These are phyloP conservation scores for Epinotia brunnichana DNA, from an alignment of 2,888 invertebrate species.

Conservation along the genomic window DNA sequence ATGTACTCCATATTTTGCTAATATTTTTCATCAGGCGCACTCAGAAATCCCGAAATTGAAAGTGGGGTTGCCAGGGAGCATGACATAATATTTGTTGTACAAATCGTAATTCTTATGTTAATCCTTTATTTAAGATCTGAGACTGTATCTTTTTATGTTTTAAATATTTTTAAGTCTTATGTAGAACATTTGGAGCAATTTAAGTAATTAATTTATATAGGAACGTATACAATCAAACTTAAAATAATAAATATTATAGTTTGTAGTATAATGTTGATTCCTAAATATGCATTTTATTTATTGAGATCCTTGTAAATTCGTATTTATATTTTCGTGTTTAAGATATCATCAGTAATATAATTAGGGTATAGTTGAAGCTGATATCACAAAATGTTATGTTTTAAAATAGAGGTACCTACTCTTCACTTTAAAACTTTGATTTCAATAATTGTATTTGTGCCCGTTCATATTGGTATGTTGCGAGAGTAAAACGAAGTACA, in stretches of 20 bases:
- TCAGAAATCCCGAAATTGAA: no score
- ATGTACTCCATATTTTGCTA: no score
- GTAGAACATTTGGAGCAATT: not conserved
- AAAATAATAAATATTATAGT: constrained; percentile 46
- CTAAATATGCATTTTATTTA: constrained; percentile 66
- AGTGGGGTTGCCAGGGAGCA: no score
- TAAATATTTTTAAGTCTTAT: constrained; percentile 1
- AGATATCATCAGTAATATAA: constrained; percentile 44
- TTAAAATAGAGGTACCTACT: constrained; percentile 47
- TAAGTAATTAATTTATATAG: constrained; percentile 47
- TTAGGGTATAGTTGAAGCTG: constrained; percentile 14
- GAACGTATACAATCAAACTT: constrained; percentile 45
- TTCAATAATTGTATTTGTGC: not conserved
- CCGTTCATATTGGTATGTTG: not conserved
- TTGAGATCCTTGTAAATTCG: constrained; percentile 54
- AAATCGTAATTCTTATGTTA: not conserved
- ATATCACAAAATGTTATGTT: constrained; percentile 36
- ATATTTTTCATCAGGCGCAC: no score
- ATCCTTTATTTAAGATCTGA: constrained; percentile 19
- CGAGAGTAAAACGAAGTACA: not conserved
- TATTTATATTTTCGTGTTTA: constrained; percentile 52
- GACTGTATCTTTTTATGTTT: constrained; percentile 13
- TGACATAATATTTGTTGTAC: not conserved
- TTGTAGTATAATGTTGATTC: constrained; percentile 54
- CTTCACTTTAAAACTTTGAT: not conserved